Evolutionary conservation across 2,797 vertebrate genomes (phyloP).

Genomic region (Phyllotis vaccarum): DNA sequence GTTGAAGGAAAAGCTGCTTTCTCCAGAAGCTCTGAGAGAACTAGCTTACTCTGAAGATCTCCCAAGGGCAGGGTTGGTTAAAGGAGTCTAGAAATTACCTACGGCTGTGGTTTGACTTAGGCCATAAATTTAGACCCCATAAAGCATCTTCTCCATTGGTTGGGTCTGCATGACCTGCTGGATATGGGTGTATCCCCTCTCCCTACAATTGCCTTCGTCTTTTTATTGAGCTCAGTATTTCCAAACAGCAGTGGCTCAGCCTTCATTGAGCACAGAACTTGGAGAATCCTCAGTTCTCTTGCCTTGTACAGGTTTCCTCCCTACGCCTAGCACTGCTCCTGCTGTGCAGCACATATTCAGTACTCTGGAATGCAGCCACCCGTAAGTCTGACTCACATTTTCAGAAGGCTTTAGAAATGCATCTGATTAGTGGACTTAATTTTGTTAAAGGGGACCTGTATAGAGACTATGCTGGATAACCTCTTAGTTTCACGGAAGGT

Average conservation of each 20-base stretch:
- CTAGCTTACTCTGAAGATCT: not conserved
- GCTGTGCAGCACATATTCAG: constrained; percentile 62
- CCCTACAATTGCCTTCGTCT: not conserved
- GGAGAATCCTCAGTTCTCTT: constrained; percentile 39
- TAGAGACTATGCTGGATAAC: not conserved
- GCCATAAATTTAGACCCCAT: not conserved
- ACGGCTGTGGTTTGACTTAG: not conserved
- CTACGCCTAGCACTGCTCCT: constrained; percentile 11
- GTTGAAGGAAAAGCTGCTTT: not conserved
- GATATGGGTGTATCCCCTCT: not conserved
- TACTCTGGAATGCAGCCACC: constrained; percentile 76
- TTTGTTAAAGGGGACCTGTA: constrained; percentile 65
- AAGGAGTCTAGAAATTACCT: not conserved
- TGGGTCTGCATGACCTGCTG: not conserved
- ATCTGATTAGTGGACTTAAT: constrained; percentile 53
- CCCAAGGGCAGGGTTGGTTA: not conserved
- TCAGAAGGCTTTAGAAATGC: constrained; percentile 63
- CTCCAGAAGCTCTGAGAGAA: not conserved
- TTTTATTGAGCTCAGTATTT: not conserved
- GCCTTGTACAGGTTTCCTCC: constrained; percentile 62
- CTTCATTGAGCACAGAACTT: not conserved
- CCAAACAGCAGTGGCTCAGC: not conserved
- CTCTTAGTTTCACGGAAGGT: not conserved
- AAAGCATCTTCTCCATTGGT: not conserved
- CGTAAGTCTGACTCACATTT: constrained; percentile 69